Conservation (phyloP, 2,797 vertebrate genomes). For the Myiothlypis coronata region DNA sequence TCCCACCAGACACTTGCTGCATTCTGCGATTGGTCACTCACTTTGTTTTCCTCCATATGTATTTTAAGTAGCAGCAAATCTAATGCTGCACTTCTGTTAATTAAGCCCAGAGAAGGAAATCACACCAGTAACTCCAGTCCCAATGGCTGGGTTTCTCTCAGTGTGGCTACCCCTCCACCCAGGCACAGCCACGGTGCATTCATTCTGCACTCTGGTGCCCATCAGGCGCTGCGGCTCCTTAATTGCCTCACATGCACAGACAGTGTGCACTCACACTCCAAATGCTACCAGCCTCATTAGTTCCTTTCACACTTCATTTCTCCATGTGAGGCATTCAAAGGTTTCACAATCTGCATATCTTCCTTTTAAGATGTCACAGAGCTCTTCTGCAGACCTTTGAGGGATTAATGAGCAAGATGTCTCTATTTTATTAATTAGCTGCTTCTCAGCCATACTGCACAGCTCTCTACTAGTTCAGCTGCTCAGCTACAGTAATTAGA, state of each 20-base stretch:
- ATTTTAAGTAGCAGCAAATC: not conserved
- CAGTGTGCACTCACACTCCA: not conserved
- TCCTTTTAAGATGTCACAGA: conserved; percentile 19
- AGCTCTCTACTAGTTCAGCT: conserved; percentile 14
- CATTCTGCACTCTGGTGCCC: not conserved
- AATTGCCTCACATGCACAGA: not conserved
- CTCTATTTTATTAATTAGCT: conserved; percentile 46
- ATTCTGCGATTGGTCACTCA: not conserved
- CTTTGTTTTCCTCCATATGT: not conserved
- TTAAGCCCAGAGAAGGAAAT: not conserved
- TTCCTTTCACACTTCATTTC: conserved; percentile 36
- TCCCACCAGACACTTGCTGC: not conserved
- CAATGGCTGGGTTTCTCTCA: not conserved
- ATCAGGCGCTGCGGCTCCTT: not conserved
- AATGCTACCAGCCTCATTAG: conserved; percentile 27
- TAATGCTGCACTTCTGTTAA: not conserved
- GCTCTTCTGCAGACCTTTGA: conserved; percentile 36
- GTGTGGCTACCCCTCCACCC: not conserved
- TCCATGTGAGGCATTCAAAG: not conserved
- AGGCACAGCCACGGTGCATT: not conserved
- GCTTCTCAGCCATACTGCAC: not conserved
- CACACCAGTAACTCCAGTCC: not conserved
- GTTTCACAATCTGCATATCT: conserved; percentile 30
- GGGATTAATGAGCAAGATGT: conserved; percentile 12
- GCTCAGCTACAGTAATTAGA: conserved; percentile 40